phyloP scores from a whole-genome alignment of 2,113 vertebrate genomes.

The Cariama cristata region DNA sequence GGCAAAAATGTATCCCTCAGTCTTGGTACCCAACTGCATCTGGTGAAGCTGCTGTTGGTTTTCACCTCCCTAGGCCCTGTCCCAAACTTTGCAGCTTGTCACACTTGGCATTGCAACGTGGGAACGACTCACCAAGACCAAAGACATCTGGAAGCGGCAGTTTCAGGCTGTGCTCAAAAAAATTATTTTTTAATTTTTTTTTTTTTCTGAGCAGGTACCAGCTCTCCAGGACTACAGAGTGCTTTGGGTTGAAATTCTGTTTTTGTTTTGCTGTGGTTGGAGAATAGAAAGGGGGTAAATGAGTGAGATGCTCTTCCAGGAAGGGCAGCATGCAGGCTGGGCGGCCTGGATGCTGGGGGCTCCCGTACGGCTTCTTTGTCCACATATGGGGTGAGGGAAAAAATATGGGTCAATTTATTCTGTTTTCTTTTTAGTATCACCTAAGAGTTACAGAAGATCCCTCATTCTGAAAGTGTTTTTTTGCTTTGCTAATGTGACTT shows the following conservation, averaged over 20 bases:
- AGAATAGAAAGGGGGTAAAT: background rate
- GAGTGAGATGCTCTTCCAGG: background rate
- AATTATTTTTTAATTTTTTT: accelerated
- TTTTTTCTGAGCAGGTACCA: background rate
- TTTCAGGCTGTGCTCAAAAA: background rate
- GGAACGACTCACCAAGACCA: background rate
- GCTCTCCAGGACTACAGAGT: background rate
- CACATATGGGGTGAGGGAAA: background rate
- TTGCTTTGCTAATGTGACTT: background rate
- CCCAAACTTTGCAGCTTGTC: background rate
- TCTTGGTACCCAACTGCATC: background rate
- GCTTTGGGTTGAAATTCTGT: background rate
- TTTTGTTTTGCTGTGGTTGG: background rate
- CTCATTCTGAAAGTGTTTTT: background rate
- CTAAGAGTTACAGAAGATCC: background rate
- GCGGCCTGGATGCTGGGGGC: background rate
- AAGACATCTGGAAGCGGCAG: background rate
- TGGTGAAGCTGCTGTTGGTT: background rate
- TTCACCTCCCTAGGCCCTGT: background rate
- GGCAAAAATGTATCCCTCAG: background rate
- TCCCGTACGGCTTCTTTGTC: background rate
- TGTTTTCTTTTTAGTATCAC: background rate
- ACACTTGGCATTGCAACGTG: background rate
- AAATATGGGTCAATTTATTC: background rate
- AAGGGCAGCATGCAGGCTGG: background rate